Evolutionary conservation across 2,888 invertebrate species (phyloP).

Genomic region (Euphydryas editha): DNA sequence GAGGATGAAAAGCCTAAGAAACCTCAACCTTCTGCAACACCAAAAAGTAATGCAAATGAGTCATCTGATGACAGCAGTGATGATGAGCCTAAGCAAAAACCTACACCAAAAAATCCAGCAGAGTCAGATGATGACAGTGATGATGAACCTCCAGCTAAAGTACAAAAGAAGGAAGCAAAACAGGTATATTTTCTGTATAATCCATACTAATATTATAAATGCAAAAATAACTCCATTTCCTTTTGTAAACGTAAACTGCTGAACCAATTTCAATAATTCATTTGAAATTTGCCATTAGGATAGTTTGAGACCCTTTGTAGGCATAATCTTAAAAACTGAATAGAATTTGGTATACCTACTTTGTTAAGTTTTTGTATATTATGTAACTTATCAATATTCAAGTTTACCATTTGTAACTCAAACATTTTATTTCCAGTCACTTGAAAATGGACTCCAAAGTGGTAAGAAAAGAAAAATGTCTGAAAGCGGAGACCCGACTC

Average conservation of each 20-base stretch:
- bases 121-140: constrained; percentile 41
- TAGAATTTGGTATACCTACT: too few relatives aligned
- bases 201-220: background rate
- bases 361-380: too few relatives aligned
- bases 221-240: too few relatives aligned
- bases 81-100: constrained; percentile 15
- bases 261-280: too few relatives aligned
- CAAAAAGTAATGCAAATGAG: constrained; percentile 34
- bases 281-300: too few relatives aligned
- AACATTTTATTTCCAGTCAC: constrained; percentile 45
- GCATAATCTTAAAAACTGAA: too few relatives aligned
- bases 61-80: constrained; percentile 36
- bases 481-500: constrained; percentile 60
- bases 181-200: constrained; percentile 47
- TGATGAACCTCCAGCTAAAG: constrained; percentile 55
- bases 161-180: constrained; percentile 47
- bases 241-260: too few relatives aligned
- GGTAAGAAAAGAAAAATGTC: constrained; percentile 77
- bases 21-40: constrained; percentile 21
- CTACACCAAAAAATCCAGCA: constrained; percentile 1
- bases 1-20: constrained; percentile 31
- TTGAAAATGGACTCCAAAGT: constrained; percentile 49
- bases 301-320: too few relatives aligned
- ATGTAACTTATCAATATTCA: background rate
- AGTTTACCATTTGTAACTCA: background rate